These are phyloP conservation scores for Chloromyia formosa DNA, from an alignment of 2,888 invertebrate genomes.

Conservation along the genomic window DNA sequence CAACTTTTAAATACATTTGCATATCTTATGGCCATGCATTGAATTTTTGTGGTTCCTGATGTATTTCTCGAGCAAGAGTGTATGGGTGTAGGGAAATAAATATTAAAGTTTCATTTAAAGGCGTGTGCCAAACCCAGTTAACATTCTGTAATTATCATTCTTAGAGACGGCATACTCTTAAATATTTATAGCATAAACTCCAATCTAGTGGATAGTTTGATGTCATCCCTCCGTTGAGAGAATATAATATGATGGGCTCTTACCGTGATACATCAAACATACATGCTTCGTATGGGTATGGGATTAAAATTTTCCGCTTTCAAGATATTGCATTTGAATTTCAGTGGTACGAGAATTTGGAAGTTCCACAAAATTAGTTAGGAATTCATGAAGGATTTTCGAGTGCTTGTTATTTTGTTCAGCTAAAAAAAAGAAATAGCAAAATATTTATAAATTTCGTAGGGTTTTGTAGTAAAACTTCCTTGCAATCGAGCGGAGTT, in stretches of 20 bases:
- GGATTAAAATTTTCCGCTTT: not conserved
- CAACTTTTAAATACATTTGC: conserved; percentile 7
- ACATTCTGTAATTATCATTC: no score
- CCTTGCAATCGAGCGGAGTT: no score
- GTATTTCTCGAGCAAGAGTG: no score
- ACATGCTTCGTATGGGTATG: not conserved
- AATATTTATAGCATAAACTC: not conserved
- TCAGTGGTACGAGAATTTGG: not conserved
- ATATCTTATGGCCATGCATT: not conserved
- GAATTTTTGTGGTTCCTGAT: no score
- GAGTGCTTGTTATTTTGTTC: no score
- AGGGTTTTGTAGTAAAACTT: no score
- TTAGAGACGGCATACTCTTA: not conserved
- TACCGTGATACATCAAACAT: not conserved
- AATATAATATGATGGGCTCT: not conserved
- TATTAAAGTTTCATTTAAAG: no score
- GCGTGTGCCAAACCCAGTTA: no score
- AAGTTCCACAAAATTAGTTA: not conserved
- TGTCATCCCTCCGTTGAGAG: not conserved
- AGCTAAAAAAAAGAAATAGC: no score
- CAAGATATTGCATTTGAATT: conserved; percentile 1
- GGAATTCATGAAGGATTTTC: not conserved
- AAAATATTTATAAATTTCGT: no score
- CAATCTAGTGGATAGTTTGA: not conserved
- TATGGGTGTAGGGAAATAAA: no score